Evolutionary conservation across 1,140 invertebrate species (phyloP), one percentile per base, ranked within the genome.

Genomic region (Drosophila bocqueti): DNA sequence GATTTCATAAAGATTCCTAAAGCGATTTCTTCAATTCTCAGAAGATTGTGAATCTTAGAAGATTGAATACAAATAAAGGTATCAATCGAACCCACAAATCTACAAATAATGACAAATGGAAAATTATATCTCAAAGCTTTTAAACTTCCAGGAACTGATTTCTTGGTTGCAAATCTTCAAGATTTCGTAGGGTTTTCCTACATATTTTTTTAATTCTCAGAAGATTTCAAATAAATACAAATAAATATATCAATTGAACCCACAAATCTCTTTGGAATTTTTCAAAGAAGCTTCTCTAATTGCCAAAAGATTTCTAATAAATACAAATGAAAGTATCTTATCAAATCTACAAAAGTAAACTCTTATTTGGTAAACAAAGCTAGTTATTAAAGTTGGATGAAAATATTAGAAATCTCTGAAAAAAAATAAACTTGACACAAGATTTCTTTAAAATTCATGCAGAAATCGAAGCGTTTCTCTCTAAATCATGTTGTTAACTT

Each of bases 21-120:
- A n/a, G 50, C 49, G 21, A 15, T 29, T 57, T 16, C 1, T 3
- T 10, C 0, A 11, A 16, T 74, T 75, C 59, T 26, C 24, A 29
- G 69, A 62, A 75, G 34, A n/a, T 18, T 45, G 31, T 11, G 31
- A 34, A 34, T 34, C 31, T 34, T 34, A 11, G 31, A 34, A 34
- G 31, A 34, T 67, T 3, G 8, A 38, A 36, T 9, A 10, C 16
- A 52, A 50, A 64, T 65, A 31, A 26, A 40, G 11, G 34, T 34
- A 71, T 72, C 43, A 36, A 69, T 49, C 18, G 40, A 31, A 38
- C 0, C 4, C n/a, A 18, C 13, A 31, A 26, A 66, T 66, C 16
- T 66, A 13, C 15, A 24, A 6, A 43, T 16, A 54, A 8, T 67
- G 26, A 67, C 36, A 64, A 67, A 64, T 67, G 7, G 36, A 11